Percentiles rank a stretch among this genome's conserved stretches.
Conservation (phyloP, 2,113 vertebrate genomes). For the Gallinago media region DNA sequence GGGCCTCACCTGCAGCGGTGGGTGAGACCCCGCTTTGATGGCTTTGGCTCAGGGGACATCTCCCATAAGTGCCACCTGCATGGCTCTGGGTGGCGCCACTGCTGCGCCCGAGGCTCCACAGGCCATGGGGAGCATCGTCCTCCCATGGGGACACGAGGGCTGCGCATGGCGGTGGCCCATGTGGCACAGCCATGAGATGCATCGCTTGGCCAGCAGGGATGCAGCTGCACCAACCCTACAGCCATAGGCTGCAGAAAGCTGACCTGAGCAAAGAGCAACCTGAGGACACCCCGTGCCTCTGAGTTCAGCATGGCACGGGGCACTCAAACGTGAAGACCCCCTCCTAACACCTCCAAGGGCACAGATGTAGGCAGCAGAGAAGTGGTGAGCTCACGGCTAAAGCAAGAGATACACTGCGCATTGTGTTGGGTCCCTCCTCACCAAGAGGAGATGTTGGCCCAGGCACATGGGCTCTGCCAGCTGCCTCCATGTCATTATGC, state of each 20-base stretch:
- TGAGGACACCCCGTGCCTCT: fast-evolving
- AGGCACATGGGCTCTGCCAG: fast-evolving
- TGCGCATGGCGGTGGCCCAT: background rate
- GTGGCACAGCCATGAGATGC: background rate
- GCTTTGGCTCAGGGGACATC: background rate
- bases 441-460: fast-evolving
- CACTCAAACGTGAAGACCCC: background rate
- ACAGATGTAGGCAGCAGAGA: background rate
- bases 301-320: fast-evolving
- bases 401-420: background rate
- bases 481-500: background rate
- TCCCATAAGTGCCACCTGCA: fast-evolving
- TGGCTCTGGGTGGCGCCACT: fast-evolving
- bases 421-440: background rate
- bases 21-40: background rate
- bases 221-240: background rate
- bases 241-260: background rate
- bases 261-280: fast-evolving
- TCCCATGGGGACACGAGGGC: background rate
- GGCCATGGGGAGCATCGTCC: background rate
- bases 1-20: background rate
- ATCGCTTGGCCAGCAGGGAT: background rate
- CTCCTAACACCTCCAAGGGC: fast-evolving
- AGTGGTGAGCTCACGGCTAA: fast-evolving
- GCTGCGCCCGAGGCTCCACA: background rate